Evolutionary conservation across 2,113 vertebrate species (phyloP).

Genomic region (Oryzias javanicus): DNA sequence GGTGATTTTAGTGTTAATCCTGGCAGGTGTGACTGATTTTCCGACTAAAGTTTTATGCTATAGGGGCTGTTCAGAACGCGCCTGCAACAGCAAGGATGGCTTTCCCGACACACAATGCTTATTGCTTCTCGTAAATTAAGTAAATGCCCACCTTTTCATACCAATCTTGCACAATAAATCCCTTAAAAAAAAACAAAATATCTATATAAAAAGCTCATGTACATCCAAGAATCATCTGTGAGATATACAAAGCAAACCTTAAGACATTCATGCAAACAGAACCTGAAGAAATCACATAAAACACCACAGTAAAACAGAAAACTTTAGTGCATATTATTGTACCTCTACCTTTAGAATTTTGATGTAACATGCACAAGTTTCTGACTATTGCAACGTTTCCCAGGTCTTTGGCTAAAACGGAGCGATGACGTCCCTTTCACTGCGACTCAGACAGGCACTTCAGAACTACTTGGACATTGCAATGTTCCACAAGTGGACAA

Average conservation of each 20-base stretch:
- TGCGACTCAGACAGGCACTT: conserved; percentile 65
- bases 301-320: conserved; percentile 21
- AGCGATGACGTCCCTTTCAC: conserved; percentile 23
- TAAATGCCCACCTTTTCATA: neutral
- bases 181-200: neutral
- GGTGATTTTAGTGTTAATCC: conserved; percentile 3
- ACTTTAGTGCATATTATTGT: conserved; percentile 60
- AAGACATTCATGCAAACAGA: conserved; percentile 36
- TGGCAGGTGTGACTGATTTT: conserved; percentile 17
- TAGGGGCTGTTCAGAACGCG: neutral
- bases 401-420: conserved; percentile 59
- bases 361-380: conserved; percentile 52
- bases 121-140: conserved; percentile 50
- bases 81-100: conserved; percentile 6
- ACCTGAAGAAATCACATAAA: conserved; percentile 13
- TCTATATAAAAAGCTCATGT: neutral
- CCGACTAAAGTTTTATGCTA: neutral
- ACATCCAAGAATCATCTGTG: conserved; percentile 39
- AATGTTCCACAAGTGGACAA: conserved; percentile 27
- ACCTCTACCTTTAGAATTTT: conserved; percentile 32
- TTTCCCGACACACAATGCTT: conserved; percentile 41
- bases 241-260: conserved; percentile 40
- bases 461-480: conserved; percentile 47
- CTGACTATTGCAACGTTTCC: conserved; percentile 54
- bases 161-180: conserved; percentile 3